phyloP scores from a whole-genome alignment of 2,888 invertebrate species.

The Tenthredo scrophulariae region DNA sequence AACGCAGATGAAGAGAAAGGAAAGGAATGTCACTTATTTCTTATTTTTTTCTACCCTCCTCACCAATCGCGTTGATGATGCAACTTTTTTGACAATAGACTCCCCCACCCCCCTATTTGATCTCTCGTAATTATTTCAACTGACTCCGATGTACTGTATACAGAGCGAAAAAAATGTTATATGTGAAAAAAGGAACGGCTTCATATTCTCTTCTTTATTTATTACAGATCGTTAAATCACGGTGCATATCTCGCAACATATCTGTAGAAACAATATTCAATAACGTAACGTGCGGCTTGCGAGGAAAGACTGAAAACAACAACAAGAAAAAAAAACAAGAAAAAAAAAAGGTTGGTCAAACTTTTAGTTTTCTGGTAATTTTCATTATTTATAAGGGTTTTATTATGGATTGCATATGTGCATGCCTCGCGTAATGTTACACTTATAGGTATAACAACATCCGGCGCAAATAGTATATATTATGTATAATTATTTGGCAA shows the following conservation, averaged over 20 bases:
- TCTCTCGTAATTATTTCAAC: background rate
- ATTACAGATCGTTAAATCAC: slow-evolving; percentile 49
- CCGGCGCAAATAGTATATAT: background rate
- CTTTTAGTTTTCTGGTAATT: too few relatives aligned
- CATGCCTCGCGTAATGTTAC: too few relatives aligned
- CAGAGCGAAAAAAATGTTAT: too few relatives aligned
- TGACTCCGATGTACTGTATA: too few relatives aligned
- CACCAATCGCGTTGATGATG: background rate
- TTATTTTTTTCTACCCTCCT: background rate
- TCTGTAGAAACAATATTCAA: slow-evolving; percentile 47
- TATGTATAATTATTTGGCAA: slow-evolving; percentile 22
- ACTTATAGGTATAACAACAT: too few relatives aligned
- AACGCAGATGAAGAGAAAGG: too few relatives aligned
- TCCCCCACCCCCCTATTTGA: background rate
- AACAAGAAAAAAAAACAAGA: too few relatives aligned
- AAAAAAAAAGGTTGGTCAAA: too few relatives aligned
- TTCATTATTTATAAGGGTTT: too few relatives aligned
- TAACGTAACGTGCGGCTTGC: background rate
- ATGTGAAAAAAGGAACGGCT: too few relatives aligned
- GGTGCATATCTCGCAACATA: slow-evolving; percentile 56
- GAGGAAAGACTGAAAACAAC: slow-evolving; percentile 54
- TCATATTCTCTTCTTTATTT: background rate
- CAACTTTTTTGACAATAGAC: background rate
- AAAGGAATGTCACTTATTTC: background rate
- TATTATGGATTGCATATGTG: too few relatives aligned